Evolutionary conservation across 2,797 vertebrate species (phyloP).

Genomic region (Pseudotriccus pelzelni): DNA sequence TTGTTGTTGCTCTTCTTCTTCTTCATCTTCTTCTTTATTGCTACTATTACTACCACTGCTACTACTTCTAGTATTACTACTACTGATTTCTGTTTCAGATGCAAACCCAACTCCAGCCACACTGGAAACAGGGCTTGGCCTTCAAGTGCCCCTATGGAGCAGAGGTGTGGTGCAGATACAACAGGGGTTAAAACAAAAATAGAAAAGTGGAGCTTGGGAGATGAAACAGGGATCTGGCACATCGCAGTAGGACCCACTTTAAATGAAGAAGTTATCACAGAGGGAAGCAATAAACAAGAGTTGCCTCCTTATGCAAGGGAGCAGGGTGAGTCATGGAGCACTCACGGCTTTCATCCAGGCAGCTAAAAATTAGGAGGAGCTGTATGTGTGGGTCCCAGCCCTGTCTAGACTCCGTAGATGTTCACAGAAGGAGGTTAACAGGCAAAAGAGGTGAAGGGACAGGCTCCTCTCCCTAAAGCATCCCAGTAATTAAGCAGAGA

Average conservation of each 20-base stretch:
- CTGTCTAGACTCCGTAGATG: background rate
- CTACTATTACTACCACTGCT: no score
- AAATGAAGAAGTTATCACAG: background rate
- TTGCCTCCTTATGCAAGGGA: background rate
- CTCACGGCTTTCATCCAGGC: background rate
- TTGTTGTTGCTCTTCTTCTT: background rate
- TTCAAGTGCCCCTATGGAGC: background rate
- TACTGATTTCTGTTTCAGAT: background rate
- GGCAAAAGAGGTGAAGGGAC: background rate
- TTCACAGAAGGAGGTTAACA: background rate
- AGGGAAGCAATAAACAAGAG: background rate
- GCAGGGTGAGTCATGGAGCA: background rate
- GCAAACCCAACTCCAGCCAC: background rate
- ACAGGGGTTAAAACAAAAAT: rapidly evolving
- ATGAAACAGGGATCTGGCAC: background rate
- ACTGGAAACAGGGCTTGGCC: background rate
- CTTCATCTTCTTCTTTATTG: background rate
- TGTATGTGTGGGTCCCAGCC: background rate
- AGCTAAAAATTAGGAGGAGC: background rate
- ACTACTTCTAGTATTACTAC: background rate
- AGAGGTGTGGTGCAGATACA: background rate
- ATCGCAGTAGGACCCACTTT: background rate
- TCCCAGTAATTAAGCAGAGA: background rate
- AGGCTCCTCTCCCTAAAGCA: background rate
- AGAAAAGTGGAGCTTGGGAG: background rate